Evolutionary conservation across 2,888 invertebrate genomes (phyloP).

Genomic region (Cremastobaeus sp.): DNA sequence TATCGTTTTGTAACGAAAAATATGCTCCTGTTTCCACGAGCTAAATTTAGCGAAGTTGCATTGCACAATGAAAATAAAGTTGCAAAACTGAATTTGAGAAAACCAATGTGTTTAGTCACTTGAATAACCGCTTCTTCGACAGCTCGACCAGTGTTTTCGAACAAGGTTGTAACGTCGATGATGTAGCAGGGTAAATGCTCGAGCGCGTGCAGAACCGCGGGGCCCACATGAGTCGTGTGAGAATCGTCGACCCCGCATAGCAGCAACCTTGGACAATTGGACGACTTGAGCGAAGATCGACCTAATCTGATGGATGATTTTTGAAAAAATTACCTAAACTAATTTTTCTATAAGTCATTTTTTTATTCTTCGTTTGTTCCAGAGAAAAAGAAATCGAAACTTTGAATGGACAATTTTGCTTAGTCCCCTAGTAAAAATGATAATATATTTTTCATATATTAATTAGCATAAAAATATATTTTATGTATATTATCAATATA

Average conservation of each 20-base stretch:
- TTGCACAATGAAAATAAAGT: too few relatives aligned
- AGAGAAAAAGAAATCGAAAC: too few relatives aligned
- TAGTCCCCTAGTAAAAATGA: too few relatives aligned
- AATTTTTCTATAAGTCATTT: background rate
- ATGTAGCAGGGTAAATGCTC: conserved; percentile 86
- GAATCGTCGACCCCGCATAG: conserved; percentile 80
- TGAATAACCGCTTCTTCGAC: conserved; percentile 90
- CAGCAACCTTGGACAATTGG: conserved; percentile 79
- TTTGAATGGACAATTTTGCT: too few relatives aligned
- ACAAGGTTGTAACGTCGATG: conserved; percentile 83
- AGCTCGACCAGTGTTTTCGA: conserved; percentile 83
- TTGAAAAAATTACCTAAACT: conserved; percentile 19
- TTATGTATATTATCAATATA: too few relatives aligned
- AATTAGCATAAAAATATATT: too few relatives aligned
- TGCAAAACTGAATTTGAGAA: background rate
- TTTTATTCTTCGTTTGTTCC: too few relatives aligned
- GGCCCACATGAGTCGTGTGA: conserved; percentile 84
- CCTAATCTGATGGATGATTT: too few relatives aligned
- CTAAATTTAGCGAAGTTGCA: too few relatives aligned
- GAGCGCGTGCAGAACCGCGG: conserved; percentile 87
- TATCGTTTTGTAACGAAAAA: too few relatives aligned
- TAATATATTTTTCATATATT: too few relatives aligned
- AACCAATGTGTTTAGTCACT: conserved; percentile 74
- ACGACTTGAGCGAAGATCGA: conserved; percentile 67
- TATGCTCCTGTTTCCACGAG: too few relatives aligned